These are phyloP conservation scores for Chaetogeoica ovagalla DNA, from an alignment of 2,888 invertebrate genomes.

Conservation along the genomic window DNA sequence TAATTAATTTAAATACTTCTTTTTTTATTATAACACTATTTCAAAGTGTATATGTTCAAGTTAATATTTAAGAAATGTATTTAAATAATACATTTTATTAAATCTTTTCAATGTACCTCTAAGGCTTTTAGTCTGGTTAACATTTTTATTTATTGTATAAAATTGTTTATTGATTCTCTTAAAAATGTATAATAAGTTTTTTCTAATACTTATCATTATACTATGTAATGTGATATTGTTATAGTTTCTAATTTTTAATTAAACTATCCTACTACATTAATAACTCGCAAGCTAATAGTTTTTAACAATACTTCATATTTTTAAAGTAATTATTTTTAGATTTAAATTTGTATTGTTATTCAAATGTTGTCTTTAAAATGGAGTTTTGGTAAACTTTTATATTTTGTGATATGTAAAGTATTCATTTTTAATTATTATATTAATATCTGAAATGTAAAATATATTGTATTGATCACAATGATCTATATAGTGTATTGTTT, in stretches of 20 bases:
- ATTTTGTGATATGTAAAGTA: conserved; percentile 46
- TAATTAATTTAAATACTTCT: not conserved
- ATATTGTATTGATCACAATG: not conserved
- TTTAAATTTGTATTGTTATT: conserved; percentile 45
- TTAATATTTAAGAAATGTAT: not conserved
- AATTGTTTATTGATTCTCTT: not conserved
- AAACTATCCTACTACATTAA: conserved; percentile 2
- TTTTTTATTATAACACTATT: not conserved
- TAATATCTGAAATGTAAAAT: conserved; percentile 16
- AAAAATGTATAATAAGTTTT: not conserved
- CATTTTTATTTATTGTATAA: not conserved
- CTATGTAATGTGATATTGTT: conserved; percentile 40
- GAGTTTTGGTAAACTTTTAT: conserved; percentile 18
- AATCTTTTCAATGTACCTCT: not conserved
- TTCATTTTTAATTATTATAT: conserved; percentile 18
- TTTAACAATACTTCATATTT: conserved; percentile 22
- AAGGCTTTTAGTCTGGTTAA: not conserved
- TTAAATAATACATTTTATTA: not conserved
- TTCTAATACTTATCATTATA: conserved; percentile 10
- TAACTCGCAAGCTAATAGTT: not conserved
- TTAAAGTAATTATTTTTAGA: conserved; percentile 26
- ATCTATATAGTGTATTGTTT: not conserved
- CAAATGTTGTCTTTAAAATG: not conserved
- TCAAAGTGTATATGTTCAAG: not conserved
- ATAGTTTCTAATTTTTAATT: conserved; percentile 5